Evolutionary conservation across 2,113 vertebrate species (phyloP).

Genomic region (Benitochromis conjunctus): DNA sequence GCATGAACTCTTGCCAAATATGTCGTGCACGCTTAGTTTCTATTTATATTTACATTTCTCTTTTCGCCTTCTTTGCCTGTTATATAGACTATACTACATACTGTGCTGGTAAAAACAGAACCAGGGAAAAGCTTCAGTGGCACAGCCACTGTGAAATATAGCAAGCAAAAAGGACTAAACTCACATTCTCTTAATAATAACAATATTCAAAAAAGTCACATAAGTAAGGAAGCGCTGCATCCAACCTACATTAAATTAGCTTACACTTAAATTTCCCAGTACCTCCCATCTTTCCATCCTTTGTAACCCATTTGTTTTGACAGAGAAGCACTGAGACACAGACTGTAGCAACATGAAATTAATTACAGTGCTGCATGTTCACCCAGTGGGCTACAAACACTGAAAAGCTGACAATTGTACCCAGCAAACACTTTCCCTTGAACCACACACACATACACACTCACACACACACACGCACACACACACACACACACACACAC

Average conservation of each 20-base stretch:
- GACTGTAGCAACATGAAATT: slow-evolving; percentile 45
- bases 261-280: slow-evolving; percentile 13
- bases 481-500: not conserved
- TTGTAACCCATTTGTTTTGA: slow-evolving; percentile 52
- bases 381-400: slow-evolving; percentile 50
- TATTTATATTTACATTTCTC: not conserved
- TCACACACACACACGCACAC: not conserved
- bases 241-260: slow-evolving; percentile 24
- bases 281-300: slow-evolving; percentile 23
- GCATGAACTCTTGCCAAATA: not conserved
- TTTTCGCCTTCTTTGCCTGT: not conserved
- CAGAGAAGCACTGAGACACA: slow-evolving; percentile 41
- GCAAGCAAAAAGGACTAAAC: not conserved
- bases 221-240: slow-evolving; percentile 2
- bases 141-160: not conserved
- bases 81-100: not conserved
- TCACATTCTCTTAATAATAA: not conserved
- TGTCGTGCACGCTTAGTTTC: not conserved
- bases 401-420: slow-evolving; percentile 27
- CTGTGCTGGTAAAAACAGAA: not conserved
- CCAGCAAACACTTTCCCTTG: not conserved
- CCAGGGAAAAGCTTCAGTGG: not conserved
- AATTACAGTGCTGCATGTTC: slow-evolving; percentile 63
- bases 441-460: not conserved
- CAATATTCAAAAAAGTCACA: not conserved